Conservation (phyloP, 2,888 invertebrate species). For the Ennomos erosarius region DNA sequence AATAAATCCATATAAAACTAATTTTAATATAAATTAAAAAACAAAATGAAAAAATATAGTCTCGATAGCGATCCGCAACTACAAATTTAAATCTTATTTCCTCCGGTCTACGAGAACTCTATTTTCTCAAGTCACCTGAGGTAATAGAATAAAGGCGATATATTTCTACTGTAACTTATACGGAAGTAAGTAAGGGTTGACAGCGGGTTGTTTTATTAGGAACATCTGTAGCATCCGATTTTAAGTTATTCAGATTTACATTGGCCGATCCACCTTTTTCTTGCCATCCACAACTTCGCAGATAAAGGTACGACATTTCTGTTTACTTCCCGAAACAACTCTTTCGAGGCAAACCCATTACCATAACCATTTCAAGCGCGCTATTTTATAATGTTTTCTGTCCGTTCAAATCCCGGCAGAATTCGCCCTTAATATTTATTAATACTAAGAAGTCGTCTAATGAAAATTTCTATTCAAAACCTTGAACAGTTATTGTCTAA, state of each 20-base stretch:
- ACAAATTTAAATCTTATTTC: neutral
- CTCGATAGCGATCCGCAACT: neutral
- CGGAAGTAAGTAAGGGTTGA: conserved; percentile 41
- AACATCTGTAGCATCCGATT: conserved; percentile 36
- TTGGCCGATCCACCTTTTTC: conserved; percentile 37
- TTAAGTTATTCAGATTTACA: conserved; percentile 41
- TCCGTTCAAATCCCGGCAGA: conserved; percentile 24
- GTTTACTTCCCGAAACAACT: conserved; percentile 16
- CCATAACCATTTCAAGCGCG: conserved; percentile 40
- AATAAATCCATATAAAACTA: too few species aligned
- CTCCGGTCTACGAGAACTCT: neutral
- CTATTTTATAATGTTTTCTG: conserved; percentile 39
- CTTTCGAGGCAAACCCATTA: conserved; percentile 36
- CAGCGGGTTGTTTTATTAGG: conserved; percentile 46
- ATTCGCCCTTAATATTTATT: conserved; percentile 44
- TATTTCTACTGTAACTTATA: conserved; percentile 12
- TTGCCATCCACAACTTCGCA: conserved; percentile 24
- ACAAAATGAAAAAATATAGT: too few species aligned
- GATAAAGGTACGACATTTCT: conserved; percentile 22
- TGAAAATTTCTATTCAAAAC: conserved; percentile 56
- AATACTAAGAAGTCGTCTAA: conserved; percentile 39
- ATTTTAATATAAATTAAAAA: too few species aligned
- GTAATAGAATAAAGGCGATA: conserved; percentile 9
- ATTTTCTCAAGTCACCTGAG: conserved; percentile 13
- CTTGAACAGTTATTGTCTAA: conserved; percentile 55